These are phyloP conservation scores for Tipula vernalis DNA, from an alignment of 2,888 invertebrate species.

Conservation along the genomic window DNA sequence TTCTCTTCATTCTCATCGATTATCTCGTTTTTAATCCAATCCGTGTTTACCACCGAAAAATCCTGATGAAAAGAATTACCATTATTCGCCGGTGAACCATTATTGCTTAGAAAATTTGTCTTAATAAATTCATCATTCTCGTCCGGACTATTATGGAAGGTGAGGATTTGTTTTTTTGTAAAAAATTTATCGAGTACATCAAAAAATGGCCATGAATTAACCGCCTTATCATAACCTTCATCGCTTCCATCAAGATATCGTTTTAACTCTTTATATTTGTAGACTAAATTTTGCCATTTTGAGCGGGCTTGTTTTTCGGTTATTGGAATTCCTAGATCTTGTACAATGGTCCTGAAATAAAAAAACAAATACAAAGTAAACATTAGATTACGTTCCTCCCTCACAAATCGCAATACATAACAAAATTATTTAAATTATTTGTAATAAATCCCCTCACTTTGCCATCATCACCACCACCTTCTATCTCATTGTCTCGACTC, in stretches of 20 bases:
- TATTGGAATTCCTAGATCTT: constrained; percentile 4
- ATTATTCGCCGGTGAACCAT: neutral
- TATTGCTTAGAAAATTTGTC: neutral
- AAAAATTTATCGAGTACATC: constrained; percentile 4
- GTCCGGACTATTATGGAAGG: neutral
- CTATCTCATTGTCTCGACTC: neutral
- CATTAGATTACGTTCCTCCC: neutral
- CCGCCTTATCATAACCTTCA: neutral
- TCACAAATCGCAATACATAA: neutral
- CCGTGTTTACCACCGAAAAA: neutral
- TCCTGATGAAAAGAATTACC: neutral
- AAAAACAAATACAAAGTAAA: neutral
- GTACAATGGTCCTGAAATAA: neutral
- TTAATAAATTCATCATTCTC: constrained; percentile 7
- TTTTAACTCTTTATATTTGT: constrained; percentile 6
- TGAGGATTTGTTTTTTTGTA: constrained; percentile 1
- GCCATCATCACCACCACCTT: neutral
- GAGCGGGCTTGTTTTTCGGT: constrained; percentile 1
- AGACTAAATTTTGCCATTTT: constrained; percentile 6
- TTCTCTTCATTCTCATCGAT: constrained; percentile 6
- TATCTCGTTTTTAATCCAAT: constrained; percentile 6
- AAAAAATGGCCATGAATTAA: constrained; percentile 7
- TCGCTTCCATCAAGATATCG: neutral
- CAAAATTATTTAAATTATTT: neutral
- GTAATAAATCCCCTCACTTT: neutral